A percentile compares a stretch with the other conserved stretches of the same genome.
phyloP scores from a whole-genome alignment of 2,113 vertebrate species.

The rabbit (Oryctolagus cuniculus) region mOryCun1.1 NC_091437.1:34379001-34379500 shows the following conservation, averaged over 20 bases:
- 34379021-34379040: neutral
- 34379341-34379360: neutral
- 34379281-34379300: neutral
- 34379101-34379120: neutral
- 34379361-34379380: neutral
- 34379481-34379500: constrained; percentile 17
- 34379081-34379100: too few relatives aligned
- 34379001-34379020: neutral
- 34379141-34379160: neutral
- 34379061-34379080: neutral
- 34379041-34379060: neutral
- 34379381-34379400: constrained; percentile 22
- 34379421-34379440: neutral
- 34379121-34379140: neutral
- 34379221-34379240: neutral
- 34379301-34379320: neutral
- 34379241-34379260: neutral
- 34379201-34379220: neutral
- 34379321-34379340: neutral
- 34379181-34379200: neutral
- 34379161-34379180: neutral
- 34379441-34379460: constrained; percentile 28
- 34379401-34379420: constrained; percentile 12
- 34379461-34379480: neutral
- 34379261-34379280: neutral